phyloP scores from a whole-genome alignment of 2,888 invertebrate genomes.

The Ptycholaimellus sp. region DNA sequence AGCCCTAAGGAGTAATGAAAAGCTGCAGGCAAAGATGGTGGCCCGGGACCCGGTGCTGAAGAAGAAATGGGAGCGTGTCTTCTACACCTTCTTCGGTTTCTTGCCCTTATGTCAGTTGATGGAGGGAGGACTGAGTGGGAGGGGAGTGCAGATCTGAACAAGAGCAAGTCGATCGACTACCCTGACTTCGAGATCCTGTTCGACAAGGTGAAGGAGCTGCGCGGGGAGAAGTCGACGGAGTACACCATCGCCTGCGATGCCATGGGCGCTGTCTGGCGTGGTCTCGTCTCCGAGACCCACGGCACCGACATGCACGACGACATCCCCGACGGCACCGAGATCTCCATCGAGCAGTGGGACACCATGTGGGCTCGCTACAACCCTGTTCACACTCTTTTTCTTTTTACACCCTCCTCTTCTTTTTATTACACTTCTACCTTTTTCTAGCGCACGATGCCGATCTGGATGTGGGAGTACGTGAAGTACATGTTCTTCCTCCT shows the following conservation, averaged over 20 bases:
- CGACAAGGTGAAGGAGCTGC: slow-evolving; percentile 7
- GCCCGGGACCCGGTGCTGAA: slow-evolving; percentile 1
- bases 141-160: slow-evolving; percentile 5
- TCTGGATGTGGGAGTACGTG: slow-evolving; percentile 9
- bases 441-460: slow-evolving; percentile 5
- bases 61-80: slow-evolving; percentile 8
- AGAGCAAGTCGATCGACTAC: slow-evolving; percentile 7
- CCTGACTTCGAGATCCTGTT: slow-evolving; percentile 8
- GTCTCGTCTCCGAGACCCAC: slow-evolving; percentile 4
- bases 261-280: slow-evolving; percentile 8
- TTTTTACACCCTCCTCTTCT: too few relatives aligned
- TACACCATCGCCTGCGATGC: slow-evolving; percentile 7
- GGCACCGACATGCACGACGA: slow-evolving; percentile 4
- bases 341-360: slow-evolving; percentile 7
- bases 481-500: slow-evolving; percentile 9
- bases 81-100: slow-evolving; percentile 9
- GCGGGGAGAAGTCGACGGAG: slow-evolving; percentile 6
- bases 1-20: too few relatives aligned
- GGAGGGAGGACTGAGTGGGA: too few relatives aligned
- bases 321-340: slow-evolving; percentile 1
- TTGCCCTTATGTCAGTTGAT: background rate
- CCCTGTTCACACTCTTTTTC: slow-evolving; percentile 6
- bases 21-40: background rate
- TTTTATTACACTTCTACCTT: too few relatives aligned
- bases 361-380: slow-evolving; percentile 6